A percentile compares a stretch with the other conserved stretches of the same genome.
Conservation (phyloP, 2,797 vertebrate genomes). For the Myotis planiceps region DNA sequence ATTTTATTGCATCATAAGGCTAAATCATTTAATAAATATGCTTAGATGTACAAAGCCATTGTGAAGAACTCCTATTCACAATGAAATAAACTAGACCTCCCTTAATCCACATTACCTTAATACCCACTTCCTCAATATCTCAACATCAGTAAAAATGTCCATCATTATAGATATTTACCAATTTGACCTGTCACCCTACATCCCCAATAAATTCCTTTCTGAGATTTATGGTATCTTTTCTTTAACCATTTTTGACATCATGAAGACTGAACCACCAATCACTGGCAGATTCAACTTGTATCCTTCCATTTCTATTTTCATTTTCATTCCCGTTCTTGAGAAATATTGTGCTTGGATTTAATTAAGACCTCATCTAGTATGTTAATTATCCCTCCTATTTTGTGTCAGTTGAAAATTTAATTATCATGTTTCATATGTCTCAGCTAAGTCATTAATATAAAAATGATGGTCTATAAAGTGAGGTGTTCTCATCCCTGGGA, state of each 20-base stretch:
- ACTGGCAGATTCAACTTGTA: not conserved
- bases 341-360: constrained; percentile 18
- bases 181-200: not conserved
- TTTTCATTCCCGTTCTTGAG: not conserved
- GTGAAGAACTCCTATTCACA: not conserved
- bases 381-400: not conserved
- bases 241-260: not conserved
- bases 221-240: not conserved
- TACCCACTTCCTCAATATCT: not conserved
- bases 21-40: not conserved
- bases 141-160: not conserved
- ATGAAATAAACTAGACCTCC: not conserved
- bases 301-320: not conserved
- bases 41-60: not conserved
- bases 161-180: not conserved
- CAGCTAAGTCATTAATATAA: not conserved
- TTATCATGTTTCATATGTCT: not conserved
- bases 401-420: constrained; percentile 24
- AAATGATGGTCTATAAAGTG: not conserved
- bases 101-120: not conserved
- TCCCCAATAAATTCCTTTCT: not conserved
- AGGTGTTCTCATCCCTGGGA: not conserved
- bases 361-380: constrained; percentile 13
- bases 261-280: not conserved
- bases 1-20: not conserved